A percentile compares a stretch with the other conserved stretches of the same genome.
These are phyloP conservation scores for Torymus texanus DNA, from an alignment of 2,888 invertebrate species.

Conservation along the genomic window DNA sequence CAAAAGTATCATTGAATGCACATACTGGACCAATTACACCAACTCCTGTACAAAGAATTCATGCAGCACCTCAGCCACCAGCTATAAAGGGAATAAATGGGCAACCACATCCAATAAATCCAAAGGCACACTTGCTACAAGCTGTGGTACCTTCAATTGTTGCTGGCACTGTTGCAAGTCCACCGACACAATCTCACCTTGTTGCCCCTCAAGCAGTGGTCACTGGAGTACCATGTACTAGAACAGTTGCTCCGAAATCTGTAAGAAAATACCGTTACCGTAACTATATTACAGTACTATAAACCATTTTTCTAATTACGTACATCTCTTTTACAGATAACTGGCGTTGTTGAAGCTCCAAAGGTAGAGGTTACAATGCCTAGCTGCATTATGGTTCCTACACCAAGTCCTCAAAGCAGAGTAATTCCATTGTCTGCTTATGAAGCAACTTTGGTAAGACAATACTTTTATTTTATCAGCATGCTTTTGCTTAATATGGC, in stretches of 20 bases:
- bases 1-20: slow-evolving; percentile 67
- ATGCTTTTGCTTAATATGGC: slow-evolving; percentile 28
- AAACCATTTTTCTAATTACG: too few species aligned
- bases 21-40: slow-evolving; percentile 65
- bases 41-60: slow-evolving; percentile 63
- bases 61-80: slow-evolving; percentile 67
- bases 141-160: slow-evolving; percentile 76
- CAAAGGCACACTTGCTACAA: slow-evolving; percentile 74
- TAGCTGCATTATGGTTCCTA: slow-evolving; percentile 78
- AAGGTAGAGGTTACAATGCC: slow-evolving; percentile 78
- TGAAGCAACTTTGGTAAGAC: slow-evolving; percentile 84
- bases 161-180: slow-evolving; percentile 78
- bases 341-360: slow-evolving; percentile 76
- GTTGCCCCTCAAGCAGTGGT: slow-evolving; percentile 75
- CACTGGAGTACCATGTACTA: slow-evolving; percentile 69
- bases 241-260: slow-evolving; percentile 66
- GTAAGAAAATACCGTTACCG: slow-evolving; percentile 17
- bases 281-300: too few species aligned
- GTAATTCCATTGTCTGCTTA: slow-evolving; percentile 80
- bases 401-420: slow-evolving; percentile 77
- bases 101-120: slow-evolving; percentile 72
- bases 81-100: slow-evolving; percentile 70
- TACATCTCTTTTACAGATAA: slow-evolving; percentile 59
- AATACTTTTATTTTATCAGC: neutral
- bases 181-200: slow-evolving; percentile 76